Percentiles rank a stretch among this genome's conserved stretches.
Conservation (phyloP, 2,113 vertebrate genomes). For the Lasiurus cinereus region DNA sequence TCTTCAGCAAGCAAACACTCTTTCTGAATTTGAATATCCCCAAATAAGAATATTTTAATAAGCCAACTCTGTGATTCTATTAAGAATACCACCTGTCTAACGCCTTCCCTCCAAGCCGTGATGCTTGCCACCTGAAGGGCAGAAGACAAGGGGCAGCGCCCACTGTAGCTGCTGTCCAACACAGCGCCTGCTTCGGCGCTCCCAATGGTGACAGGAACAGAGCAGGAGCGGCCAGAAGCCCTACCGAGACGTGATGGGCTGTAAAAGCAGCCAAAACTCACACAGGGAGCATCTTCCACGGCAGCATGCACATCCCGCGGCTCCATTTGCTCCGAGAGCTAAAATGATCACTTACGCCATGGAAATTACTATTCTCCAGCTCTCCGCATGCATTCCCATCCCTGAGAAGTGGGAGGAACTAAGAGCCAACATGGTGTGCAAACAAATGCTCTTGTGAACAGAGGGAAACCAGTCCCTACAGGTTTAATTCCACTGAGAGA, state of each 20-base stretch:
- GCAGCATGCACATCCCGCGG: conserved; percentile 70
- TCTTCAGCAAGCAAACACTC: conserved; percentile 12
- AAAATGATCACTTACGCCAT: conserved; percentile 86
- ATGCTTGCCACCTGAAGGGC: neutral
- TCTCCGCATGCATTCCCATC: conserved; percentile 77
- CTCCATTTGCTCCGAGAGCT: conserved; percentile 87
- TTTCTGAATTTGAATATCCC: conserved; percentile 48
- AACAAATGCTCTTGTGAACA: conserved; percentile 70
- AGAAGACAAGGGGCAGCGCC: conserved; percentile 3
- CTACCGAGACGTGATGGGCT: conserved; percentile 65
- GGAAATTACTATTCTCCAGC: conserved; percentile 92
- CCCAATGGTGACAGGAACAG: conserved; percentile 63
- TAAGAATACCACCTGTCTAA: conserved; percentile 42
- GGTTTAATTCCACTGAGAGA: conserved; percentile 52
- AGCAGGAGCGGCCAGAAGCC: conserved; percentile 66
- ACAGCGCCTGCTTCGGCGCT: neutral
- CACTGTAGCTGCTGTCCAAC: conserved; percentile 39
- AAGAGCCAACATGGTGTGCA: conserved; percentile 12
- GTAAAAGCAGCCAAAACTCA: conserved; percentile 69
- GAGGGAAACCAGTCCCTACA: neutral
- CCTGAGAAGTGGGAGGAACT: conserved; percentile 71
- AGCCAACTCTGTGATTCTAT: conserved; percentile 16
- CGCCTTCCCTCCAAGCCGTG: neutral
- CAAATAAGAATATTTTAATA: conserved; percentile 15
- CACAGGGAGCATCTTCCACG: conserved; percentile 47